phyloP scores from a whole-genome alignment of 2,888 invertebrate genomes.

The Eulithis testata region DNA sequence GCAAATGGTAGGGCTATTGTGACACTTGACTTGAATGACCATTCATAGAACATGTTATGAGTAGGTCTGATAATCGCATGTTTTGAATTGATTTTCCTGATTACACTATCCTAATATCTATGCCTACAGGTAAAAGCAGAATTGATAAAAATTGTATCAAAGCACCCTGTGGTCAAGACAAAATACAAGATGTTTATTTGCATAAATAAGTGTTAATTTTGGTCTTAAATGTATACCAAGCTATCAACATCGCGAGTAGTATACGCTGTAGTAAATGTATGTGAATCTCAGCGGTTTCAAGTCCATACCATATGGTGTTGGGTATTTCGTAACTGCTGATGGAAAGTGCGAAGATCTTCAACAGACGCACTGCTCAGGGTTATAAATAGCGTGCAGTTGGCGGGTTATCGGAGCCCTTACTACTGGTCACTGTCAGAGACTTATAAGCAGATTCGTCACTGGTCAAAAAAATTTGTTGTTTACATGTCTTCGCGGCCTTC shows the following conservation, averaged over 20 bases:
- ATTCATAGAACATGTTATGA: background rate
- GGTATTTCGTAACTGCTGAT: slow-evolving; percentile 23
- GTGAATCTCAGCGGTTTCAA: slow-evolving; percentile 12
- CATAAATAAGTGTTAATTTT: too few species aligned
- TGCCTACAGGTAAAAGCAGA: too few species aligned
- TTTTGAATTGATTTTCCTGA: slow-evolving; percentile 1
- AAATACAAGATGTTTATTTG: too few species aligned
- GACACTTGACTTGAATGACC: too few species aligned
- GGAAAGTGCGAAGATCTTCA: slow-evolving; percentile 27
- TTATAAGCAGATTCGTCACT: too few species aligned
- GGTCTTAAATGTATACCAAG: too few species aligned
- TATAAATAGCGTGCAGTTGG: slow-evolving; percentile 26
- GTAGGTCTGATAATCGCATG: background rate
- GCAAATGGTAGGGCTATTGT: too few species aligned
- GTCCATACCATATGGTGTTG: slow-evolving; percentile 11
- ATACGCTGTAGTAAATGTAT: slow-evolving; percentile 7
- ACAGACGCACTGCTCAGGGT: slow-evolving; percentile 24
- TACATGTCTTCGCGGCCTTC: too few species aligned
- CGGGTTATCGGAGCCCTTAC: slow-evolving; percentile 29
- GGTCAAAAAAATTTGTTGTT: too few species aligned
- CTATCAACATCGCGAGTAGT: too few species aligned
- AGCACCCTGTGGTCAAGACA: too few species aligned
- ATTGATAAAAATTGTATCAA: too few species aligned
- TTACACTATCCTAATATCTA: background rate
- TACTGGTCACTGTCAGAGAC: slow-evolving; percentile 3